A percentile compares a stretch with the other conserved stretches of the same genome.
Conservation (phyloP, 2,888 invertebrate species). For the Gandaritis pyraliata region DNA sequence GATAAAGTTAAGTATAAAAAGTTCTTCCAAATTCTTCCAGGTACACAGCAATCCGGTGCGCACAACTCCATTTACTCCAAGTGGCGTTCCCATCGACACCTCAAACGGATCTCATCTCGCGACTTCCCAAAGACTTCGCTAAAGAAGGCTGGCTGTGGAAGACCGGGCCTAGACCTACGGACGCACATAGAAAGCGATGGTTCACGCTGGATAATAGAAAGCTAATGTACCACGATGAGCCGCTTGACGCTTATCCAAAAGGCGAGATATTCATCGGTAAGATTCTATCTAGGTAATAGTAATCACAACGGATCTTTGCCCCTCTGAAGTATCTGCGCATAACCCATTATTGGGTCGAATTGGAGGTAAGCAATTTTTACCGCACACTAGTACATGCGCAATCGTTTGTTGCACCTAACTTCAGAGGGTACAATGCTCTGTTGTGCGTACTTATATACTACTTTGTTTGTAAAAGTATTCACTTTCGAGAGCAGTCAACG, state of each 20-base stretch:
- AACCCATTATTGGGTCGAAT: too few species aligned
- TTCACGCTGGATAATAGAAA: slow-evolving; percentile 95
- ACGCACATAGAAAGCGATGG: slow-evolving; percentile 94
- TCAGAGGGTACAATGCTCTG: too few species aligned
- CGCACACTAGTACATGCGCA: too few species aligned
- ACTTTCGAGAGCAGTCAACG: too few species aligned
- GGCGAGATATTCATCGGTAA: slow-evolving; percentile 94
- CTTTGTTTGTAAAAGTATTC: too few species aligned
- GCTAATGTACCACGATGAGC: slow-evolving; percentile 96
- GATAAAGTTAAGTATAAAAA: too few species aligned
- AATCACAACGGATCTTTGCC: too few species aligned
- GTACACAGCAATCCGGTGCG: slow-evolving; percentile 92
- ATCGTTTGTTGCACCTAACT: too few species aligned
- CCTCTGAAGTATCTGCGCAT: too few species aligned
- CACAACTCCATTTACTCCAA: slow-evolving; percentile 92
- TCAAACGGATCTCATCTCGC: slow-evolving; percentile 88
- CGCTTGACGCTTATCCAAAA: slow-evolving; percentile 94
- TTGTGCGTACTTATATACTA: too few species aligned
- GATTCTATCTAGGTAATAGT: background rate
- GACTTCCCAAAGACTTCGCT: slow-evolving; percentile 92
- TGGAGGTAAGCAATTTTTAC: too few species aligned
- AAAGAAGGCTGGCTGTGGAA: slow-evolving; percentile 95
- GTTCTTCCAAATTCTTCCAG: slow-evolving; percentile 47
- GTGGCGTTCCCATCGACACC: slow-evolving; percentile 92
- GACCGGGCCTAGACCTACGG: slow-evolving; percentile 92